Conservation (phyloP, 2,888 invertebrate species). For the Troglohyphantes excavatus region DNA sequence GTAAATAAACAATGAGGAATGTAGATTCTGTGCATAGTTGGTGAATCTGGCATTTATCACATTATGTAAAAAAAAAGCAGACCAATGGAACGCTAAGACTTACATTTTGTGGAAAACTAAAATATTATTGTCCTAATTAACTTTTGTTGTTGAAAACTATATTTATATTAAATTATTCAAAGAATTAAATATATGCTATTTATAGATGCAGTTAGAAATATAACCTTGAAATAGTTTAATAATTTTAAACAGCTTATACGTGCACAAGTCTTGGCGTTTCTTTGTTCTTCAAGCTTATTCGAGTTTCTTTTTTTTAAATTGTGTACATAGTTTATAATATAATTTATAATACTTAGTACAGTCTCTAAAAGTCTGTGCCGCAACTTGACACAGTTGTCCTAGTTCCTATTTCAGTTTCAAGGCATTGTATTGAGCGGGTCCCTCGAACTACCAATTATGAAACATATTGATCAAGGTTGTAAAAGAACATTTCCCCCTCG, state of each 20-base stretch:
- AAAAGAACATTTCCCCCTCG: no score
- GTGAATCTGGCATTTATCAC: slow-evolving; percentile 13
- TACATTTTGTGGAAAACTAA: not conserved
- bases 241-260: not conserved
- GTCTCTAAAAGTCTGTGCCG: slow-evolving; percentile 53
- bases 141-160: not conserved
- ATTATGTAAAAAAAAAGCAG: not conserved
- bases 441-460: not conserved
- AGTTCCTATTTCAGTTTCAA: slow-evolving; percentile 75
- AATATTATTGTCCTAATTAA: not conserved
- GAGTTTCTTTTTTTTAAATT: slow-evolving; percentile 58
- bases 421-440: slow-evolving; percentile 32
- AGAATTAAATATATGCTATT: no score
- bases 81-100: slow-evolving; percentile 16
- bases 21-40: slow-evolving; percentile 48
- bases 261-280: slow-evolving; percentile 29
- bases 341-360: slow-evolving; percentile 57
- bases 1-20: slow-evolving; percentile 58
- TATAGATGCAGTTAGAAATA: no score
- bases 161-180: no score
- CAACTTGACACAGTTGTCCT: slow-evolving; percentile 52
- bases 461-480: not conserved
- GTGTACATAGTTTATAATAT: slow-evolving; percentile 66
- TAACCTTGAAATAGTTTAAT: no score
- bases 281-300: slow-evolving; percentile 12